Evolutionary conservation across 2,888 invertebrate genomes (phyloP).

Genomic region (Polymixis lichenea): DNA sequence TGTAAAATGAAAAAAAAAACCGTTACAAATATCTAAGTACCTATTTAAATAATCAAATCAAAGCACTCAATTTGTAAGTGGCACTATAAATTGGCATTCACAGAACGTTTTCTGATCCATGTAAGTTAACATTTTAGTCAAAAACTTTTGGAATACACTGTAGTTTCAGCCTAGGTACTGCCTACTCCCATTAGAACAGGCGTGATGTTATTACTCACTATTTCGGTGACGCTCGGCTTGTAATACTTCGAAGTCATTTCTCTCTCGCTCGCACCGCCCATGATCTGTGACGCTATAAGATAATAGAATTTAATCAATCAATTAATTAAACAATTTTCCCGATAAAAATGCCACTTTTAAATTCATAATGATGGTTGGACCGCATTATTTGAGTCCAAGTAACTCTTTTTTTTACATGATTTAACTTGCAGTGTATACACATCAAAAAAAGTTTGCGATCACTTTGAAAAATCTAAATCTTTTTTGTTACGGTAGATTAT

Average conservation of each 20-base stretch:
- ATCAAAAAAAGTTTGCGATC: no score
- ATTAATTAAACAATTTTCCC: no score
- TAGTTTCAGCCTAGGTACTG: not conserved
- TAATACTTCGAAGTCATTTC: constrained; percentile 80
- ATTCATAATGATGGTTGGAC: no score
- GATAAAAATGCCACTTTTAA: no score
- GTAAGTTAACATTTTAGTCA: not conserved
- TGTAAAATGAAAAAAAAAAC: not conserved
- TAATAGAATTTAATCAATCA: not conserved
- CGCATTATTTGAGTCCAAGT: no score
- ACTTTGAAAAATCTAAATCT: no score
- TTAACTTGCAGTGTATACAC: no score
- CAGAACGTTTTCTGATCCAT: no score
- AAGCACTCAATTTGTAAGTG: not conserved
- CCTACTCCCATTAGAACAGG: not conserved
- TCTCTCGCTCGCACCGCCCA: constrained; percentile 76
- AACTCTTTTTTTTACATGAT: no score
- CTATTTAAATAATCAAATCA: not conserved
- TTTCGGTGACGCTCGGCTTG: constrained; percentile 76
- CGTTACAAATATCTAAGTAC: not conserved
- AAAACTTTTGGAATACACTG: not conserved
- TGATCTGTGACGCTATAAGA: constrained; percentile 57
- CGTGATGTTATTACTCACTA: constrained; percentile 68
- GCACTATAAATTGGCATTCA: not conserved
- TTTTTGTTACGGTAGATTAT: no score